Evolutionary conservation across 2,888 invertebrate species (phyloP).

Genomic region (Caenorhabditis afra): DNA sequence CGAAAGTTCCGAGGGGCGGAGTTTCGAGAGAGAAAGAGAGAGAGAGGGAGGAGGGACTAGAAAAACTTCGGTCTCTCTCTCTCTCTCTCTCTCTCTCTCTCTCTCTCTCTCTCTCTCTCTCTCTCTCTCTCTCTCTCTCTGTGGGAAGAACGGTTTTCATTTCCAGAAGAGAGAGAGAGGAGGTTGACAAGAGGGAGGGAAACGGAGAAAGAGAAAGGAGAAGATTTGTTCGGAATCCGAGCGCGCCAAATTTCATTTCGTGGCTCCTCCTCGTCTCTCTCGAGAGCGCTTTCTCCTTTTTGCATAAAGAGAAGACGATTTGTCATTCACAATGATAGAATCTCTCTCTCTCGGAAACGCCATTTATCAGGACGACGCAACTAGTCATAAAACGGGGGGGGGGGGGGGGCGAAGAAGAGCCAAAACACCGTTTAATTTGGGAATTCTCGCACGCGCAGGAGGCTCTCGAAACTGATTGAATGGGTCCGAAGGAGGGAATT

Average conservation of each 20-base stretch:
- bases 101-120: no score
- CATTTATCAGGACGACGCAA: background rate
- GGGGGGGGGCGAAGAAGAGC: background rate
- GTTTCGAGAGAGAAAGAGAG: no score
- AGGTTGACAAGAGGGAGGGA: background rate
- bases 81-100: no score
- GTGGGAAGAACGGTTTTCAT: background rate
- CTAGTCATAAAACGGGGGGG: background rate
- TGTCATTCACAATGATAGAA: slow-evolving; percentile 32
- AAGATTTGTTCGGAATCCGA: background rate
- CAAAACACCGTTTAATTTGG: slow-evolving; percentile 53
- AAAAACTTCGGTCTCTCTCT: no score
- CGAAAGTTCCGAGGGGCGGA: background rate
- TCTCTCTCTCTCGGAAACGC: slow-evolving; percentile 16
- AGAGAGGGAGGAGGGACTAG: no score
- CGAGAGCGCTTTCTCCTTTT: slow-evolving; percentile 20
- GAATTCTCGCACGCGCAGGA: slow-evolving; percentile 5
- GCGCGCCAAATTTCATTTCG: slow-evolving; percentile 46
- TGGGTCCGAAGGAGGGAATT: slow-evolving; percentile 36
- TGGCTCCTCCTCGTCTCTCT: slow-evolving; percentile 28
- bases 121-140: no score
- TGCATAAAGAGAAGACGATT: slow-evolving; percentile 42
- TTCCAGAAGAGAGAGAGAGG: background rate
- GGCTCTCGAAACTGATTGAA: slow-evolving; percentile 47
- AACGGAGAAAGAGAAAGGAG: slow-evolving; percentile 18